phyloP scores from a whole-genome alignment of 2,888 invertebrate species.

The Hemistola chrysoprasaria region DNA sequence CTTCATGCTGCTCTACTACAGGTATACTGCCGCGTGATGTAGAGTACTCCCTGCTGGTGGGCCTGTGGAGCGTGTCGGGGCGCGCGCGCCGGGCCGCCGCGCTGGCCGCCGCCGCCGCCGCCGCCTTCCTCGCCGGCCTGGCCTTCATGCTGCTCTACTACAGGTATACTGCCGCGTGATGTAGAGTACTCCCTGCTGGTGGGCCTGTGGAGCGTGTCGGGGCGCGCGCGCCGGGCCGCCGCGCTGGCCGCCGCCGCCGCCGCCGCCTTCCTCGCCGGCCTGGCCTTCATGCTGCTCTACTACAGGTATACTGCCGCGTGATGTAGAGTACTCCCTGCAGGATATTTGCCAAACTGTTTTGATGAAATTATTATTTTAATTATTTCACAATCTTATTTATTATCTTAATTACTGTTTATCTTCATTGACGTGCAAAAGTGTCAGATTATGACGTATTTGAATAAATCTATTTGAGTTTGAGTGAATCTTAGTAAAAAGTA shows the following conservation, averaged over 20 bases:
- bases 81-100: conserved; percentile 81
- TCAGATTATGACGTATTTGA: no score
- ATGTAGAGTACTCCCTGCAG: no score
- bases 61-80: conserved; percentile 90
- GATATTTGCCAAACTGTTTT: no score
- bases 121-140: conserved; percentile 83
- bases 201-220: conserved; percentile 90
- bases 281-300: conserved; percentile 87
- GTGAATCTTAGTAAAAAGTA: no score
- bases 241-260: conserved; percentile 81
- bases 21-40: conserved; percentile 48
- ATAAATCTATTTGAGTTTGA: no score
- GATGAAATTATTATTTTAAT: no score
- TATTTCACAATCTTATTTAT: no score
- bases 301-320: conserved; percentile 72
- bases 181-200: conserved; percentile 79
- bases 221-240: conserved; percentile 82
- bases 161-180: conserved; percentile 54
- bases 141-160: conserved; percentile 88
- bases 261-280: conserved; percentile 81
- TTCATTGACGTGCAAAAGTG: no score
- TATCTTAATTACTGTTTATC: no score
- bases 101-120: conserved; percentile 82
- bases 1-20: conserved; percentile 88
- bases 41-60: conserved; percentile 81